Base-by-base conservation (phyloP, 2,113 vertebrate species). In the Holacanthus passer region DNA sequence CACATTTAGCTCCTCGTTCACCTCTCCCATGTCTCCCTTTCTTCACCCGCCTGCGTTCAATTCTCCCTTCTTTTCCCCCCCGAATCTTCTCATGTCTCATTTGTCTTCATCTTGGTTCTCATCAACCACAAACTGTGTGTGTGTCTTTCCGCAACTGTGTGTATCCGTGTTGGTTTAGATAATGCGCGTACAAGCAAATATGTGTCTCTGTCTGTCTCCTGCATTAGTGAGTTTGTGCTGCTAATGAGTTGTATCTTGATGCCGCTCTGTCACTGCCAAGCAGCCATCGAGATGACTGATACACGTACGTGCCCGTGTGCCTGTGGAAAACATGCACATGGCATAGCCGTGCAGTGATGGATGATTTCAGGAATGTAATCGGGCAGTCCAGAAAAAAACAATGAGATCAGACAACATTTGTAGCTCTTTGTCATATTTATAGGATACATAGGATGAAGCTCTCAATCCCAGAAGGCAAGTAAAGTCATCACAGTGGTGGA, bases 221-320 rank as follows among this genome's bases (percentile, higher is more conserved):
- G 55, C 64, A 14, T 72, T 14, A 56, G 53, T 50, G 53, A 32
- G 73, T 59, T 41, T 80, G 72, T 58, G 50, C 62, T 67, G 73
- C 83, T 89, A 86, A 87, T 84, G 82, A 65, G 55, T 53, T 85
- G 45, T 69, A 39, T 48, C 69, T 85, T 82, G 70, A 83, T 29
- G 59, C 7, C 32, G 14, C 39, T 84, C 50, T 77, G 81, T 87
- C 84, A 79, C 56, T 69, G 84, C 52, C 82, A 64, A 39, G 68
- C 47, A 56, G 63, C 58, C 56, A 52, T 74, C 66, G 52, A 20
- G 62, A 60, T 83, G 35, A 73, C 67, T 82, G 89, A 87, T 88
- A 16, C 59, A 59, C 59, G 74, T 53, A 22, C 60, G 45, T 65
- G 53, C 22, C 24, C 11, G 39, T 10, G 9, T 64, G 64, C 82